These are phyloP conservation scores for Sarcophilus harrisii DNA, from an alignment of 2,797 vertebrate genomes.

Conservation along the genomic window DNA sequence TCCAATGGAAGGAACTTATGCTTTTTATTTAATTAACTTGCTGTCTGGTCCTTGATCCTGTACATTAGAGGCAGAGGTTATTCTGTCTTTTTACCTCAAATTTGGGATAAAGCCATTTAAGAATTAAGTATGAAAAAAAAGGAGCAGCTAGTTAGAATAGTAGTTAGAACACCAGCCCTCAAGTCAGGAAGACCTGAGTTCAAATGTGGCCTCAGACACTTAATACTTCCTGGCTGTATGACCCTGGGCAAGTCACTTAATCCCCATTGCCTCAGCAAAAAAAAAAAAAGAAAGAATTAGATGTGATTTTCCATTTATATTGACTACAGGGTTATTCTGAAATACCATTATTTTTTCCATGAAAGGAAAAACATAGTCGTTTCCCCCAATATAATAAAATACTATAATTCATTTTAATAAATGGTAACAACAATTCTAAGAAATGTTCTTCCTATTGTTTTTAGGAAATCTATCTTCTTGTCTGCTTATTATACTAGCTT, in stretches of 20 bases:
- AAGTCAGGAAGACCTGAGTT: too few species aligned
- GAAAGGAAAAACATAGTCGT: background rate
- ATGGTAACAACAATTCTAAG: background rate
- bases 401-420: background rate
- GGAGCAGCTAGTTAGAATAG: too few species aligned
- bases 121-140: background rate
- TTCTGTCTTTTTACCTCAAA: background rate
- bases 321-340: background rate
- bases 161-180: too few species aligned
- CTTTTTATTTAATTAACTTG: background rate
- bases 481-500: background rate
- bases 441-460: background rate
- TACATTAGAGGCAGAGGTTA: background rate
- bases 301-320: background rate
- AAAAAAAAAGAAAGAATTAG: background rate
- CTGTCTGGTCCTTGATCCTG: background rate
- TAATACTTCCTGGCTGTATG: too few species aligned
- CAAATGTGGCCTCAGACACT: too few species aligned
- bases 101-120: background rate
- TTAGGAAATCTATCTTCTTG: background rate
- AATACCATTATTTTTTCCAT: background rate
- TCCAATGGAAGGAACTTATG: background rate
- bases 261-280: too few species aligned
- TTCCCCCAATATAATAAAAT: background rate
- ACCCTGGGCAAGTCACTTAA: too few species aligned